Evolutionary conservation across 2,113 vertebrate genomes (phyloP).

Genomic region (Chloebia gouldiae): DNA sequence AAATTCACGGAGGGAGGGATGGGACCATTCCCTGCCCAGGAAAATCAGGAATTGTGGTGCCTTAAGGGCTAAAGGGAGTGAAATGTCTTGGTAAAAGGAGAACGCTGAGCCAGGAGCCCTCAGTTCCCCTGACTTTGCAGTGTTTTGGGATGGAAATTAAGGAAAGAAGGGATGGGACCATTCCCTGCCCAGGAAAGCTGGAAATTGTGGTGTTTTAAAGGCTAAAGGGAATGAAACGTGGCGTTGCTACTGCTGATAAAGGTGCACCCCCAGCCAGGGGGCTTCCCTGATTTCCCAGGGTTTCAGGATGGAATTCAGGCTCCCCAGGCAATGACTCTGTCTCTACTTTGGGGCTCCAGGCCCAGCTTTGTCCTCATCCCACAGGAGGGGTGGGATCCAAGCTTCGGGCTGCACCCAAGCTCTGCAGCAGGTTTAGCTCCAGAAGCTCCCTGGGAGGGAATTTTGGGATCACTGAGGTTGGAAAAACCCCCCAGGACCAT

Average conservation of each 20-base stretch:
- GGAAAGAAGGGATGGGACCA: not conserved
- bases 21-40: no score
- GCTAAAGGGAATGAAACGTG: not conserved
- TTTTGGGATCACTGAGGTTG: not conserved
- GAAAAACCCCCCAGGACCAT: not conserved
- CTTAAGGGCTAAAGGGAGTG: no score
- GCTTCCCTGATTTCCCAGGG: not conserved
- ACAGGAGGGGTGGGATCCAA: fast-evolving
- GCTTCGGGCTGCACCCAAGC: not conserved
- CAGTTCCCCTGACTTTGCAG: not conserved
- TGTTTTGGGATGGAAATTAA: not conserved
- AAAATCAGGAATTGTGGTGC: no score
- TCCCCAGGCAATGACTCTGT: not conserved
- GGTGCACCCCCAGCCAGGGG: not conserved
- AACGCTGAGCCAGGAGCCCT: no score
- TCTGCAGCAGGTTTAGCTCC: not conserved
- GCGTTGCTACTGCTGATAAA: not conserved
- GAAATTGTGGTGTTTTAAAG: not conserved
- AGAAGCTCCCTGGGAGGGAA: not conserved
- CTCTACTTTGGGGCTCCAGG: not conserved
- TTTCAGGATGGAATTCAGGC: not conserved
- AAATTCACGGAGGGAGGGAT: not conserved
- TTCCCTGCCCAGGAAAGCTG: no score
- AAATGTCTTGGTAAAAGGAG: no score
- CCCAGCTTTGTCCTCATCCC: not conserved